Conservation (phyloP, 2,888 invertebrate species). For the Caenorhabditis angaria region DNA sequence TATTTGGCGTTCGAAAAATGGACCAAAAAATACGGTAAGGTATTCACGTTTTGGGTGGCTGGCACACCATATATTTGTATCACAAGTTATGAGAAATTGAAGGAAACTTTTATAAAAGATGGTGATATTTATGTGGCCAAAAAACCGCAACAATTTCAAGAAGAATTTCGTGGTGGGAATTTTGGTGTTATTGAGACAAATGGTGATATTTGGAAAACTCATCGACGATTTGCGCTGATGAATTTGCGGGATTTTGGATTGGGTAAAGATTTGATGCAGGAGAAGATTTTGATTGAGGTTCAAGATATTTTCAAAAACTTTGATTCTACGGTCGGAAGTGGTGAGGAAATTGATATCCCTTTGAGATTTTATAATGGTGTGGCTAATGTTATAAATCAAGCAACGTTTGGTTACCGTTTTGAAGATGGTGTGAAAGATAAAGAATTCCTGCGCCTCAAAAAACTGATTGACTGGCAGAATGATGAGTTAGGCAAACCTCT, state of each 20-base stretch:
- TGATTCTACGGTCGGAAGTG: conserved; percentile 15
- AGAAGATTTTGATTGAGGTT: conserved; percentile 30
- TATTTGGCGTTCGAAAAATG: conserved; percentile 22
- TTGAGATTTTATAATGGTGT: conserved; percentile 22
- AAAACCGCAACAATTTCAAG: conserved; percentile 12
- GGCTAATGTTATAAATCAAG: conserved; percentile 44
- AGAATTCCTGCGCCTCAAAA: conserved; percentile 16
- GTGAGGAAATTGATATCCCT: conserved; percentile 10
- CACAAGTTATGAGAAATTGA: no score
- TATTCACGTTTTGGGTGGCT: conserved; percentile 36
- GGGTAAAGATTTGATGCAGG: conserved; percentile 40
- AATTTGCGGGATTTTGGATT: conserved; percentile 32
- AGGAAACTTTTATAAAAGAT: conserved; percentile 47
- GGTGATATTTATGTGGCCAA: conserved; percentile 41
- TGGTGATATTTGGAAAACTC: conserved; percentile 36
- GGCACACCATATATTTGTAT: no score
- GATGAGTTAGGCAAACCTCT: conserved; percentile 9
- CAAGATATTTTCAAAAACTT: conserved; percentile 14
- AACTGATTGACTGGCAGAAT: conserved; percentile 13
- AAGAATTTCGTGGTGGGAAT: conserved; percentile 17
- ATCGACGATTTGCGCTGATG: conserved; percentile 31
- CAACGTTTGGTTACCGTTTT: conserved; percentile 44
- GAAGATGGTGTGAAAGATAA: conserved; percentile 21
- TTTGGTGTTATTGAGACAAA: conserved; percentile 39
- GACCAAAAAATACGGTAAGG: conserved; percentile 22